Conservation (phyloP, 2,113 vertebrate genomes). For the Galbula dea region DNA sequence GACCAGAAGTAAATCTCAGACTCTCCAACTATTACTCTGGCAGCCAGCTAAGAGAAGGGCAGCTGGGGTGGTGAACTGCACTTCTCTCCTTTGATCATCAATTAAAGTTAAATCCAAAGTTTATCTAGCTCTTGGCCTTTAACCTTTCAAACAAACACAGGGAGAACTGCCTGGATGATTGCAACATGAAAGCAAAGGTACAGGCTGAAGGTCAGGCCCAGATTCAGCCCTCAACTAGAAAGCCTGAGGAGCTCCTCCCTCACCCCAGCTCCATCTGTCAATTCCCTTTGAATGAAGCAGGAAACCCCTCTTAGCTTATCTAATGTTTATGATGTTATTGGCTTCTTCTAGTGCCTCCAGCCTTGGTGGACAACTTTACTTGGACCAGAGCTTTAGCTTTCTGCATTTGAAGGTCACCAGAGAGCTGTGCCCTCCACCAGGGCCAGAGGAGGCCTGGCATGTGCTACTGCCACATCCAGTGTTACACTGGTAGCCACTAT, state of each 20-base stretch:
- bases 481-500: background rate
- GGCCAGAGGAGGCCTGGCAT: background rate
- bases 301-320: background rate
- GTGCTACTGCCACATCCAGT: background rate
- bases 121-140: slow-evolving; percentile 27
- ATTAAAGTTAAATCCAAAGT: slow-evolving; percentile 54
- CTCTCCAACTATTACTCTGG: background rate
- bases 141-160: slow-evolving; percentile 8
- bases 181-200: slow-evolving; percentile 41
- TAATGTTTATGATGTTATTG: background rate
- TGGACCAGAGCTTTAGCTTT: background rate
- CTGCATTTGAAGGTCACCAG: background rate
- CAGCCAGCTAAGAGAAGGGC: background rate
- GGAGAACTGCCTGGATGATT: slow-evolving; percentile 4
- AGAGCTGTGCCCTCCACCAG: background rate
- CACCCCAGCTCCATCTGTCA: background rate
- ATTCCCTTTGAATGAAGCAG: background rate
- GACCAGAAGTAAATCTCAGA: background rate
- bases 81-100: slow-evolving; percentile 19
- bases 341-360: background rate
- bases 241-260: background rate
- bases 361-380: background rate
- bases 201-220: slow-evolving; percentile 31
- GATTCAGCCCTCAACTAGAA: background rate
- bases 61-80: background rate